These are phyloP conservation scores for Callinectes sapidus DNA, from an alignment of 2,888 invertebrate genomes.

Conservation along the genomic window DNA sequence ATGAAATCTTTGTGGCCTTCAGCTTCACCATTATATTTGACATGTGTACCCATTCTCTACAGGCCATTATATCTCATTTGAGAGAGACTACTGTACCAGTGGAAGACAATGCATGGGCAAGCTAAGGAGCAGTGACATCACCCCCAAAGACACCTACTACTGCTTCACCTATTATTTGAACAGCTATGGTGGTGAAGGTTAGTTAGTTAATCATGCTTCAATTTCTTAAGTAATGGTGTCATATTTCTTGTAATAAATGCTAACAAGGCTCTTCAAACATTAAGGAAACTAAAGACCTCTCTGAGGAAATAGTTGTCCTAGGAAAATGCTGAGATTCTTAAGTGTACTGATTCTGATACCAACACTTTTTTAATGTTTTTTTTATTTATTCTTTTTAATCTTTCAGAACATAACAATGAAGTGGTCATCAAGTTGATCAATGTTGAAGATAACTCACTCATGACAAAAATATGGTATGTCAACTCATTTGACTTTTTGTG, in stretches of 20 bases:
- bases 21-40: background rate
- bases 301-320: background rate
- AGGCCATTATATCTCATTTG: conserved; percentile 68
- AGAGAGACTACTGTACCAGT: conserved; percentile 38
- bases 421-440: conserved; percentile 42
- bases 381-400: too few species aligned
- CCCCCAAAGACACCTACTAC: conserved; percentile 28
- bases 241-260: background rate
- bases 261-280: background rate
- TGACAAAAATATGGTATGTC: background rate
- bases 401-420: conserved; percentile 42
- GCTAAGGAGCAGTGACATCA: conserved; percentile 55
- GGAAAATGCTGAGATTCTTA: background rate
- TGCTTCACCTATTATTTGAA: conserved; percentile 56
- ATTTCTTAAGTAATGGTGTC: background rate
- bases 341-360: background rate
- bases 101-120: conserved; percentile 41
- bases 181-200: conserved; percentile 44
- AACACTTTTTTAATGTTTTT: background rate
- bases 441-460: conserved; percentile 44
- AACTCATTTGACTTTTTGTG: conserved; percentile 29
- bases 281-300: background rate
- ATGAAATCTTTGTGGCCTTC: background rate
- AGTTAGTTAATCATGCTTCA: too few species aligned
- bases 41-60: background rate